Conservation (phyloP, 2,888 invertebrate species). For the Diaperis boleti region DNA sequence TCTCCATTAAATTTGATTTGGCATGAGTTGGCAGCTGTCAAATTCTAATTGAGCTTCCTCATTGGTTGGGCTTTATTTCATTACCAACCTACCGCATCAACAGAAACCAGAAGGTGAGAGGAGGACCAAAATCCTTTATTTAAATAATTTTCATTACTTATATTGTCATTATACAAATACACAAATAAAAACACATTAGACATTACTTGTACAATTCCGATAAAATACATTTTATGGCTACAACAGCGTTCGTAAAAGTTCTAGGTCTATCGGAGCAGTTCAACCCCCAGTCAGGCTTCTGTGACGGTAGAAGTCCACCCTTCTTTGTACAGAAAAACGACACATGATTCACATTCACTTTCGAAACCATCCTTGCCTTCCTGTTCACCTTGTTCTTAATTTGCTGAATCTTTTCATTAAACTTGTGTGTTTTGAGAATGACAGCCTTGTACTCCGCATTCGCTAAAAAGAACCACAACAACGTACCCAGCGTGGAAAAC, state of each 20-base stretch:
- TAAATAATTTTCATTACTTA: too few relatives aligned
- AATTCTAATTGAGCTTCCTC: too few relatives aligned
- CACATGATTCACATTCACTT: constrained; percentile 40
- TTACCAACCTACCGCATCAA: too few relatives aligned
- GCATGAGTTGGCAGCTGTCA: too few relatives aligned
- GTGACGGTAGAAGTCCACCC: constrained; percentile 53
- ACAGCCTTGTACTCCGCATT: constrained; percentile 67
- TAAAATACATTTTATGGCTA: constrained; percentile 1
- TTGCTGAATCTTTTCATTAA: constrained; percentile 54
- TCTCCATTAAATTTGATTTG: too few relatives aligned
- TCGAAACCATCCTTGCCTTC: constrained; percentile 60
- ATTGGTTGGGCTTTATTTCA: too few relatives aligned
- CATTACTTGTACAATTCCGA: too few relatives aligned
- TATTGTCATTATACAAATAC: too few relatives aligned
- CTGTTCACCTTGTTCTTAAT: constrained; percentile 56
- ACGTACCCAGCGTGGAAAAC: constrained; percentile 75
- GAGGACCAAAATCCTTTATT: too few relatives aligned
- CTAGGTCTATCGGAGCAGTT: constrained; percentile 52
- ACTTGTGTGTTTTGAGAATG: constrained; percentile 55
- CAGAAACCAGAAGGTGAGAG: too few relatives aligned
- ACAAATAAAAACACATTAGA: too few relatives aligned
- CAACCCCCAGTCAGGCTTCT: constrained; percentile 61
- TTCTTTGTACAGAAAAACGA: constrained; percentile 52
- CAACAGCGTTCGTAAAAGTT: constrained; percentile 58
- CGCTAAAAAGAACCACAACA: constrained; percentile 76